Base-by-base conservation (phyloP, 1,140 invertebrate genomes). In the Yoshiicerus persimilis region DNA sequence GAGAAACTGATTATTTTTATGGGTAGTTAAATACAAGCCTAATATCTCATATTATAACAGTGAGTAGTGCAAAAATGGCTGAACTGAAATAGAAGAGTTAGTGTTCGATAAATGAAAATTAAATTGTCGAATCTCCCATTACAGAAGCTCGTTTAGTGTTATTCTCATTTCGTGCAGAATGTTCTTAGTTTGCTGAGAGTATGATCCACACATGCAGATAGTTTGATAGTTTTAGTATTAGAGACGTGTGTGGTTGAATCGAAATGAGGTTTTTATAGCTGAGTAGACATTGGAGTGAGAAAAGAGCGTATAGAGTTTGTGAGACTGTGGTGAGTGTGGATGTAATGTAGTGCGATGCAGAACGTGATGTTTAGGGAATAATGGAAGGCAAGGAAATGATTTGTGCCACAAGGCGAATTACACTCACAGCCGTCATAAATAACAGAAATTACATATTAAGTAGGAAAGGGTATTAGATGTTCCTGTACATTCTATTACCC, bases 401-500 rank as follows among this genome's bases (percentile, higher is more conserved):
- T 80, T 80, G 75, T 80, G 75, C 75, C 75, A 80, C 32, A 23
- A 80, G 75, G 75, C 30, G 34, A 80, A 80, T 80, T 80, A 36
- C 75, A 80, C 32, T 38, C 32, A n/a, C 75, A 80, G 75, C 75
- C 34, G 75, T 56, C 47, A 56, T 80, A 80, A 80, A 80, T 80
- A 80, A 80, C 75, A 80, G 75, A 80, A 80, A 80, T 80, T 80
- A 80, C 75, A 80, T 80, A 80, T 80, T 80, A 80, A 80, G 75
- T 80, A 80, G 75, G 13, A 36, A 80, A 80, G 75, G 75, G 75
- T 38, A 80, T 80, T 80, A 80, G 30, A 36, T 30, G 64, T 56
- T 56, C n/a, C 47, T 41, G 39, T 13, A 41, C 39, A 41, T 41
- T 41, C 1, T 41, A 41, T 27, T 66, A 23, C n/a, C 75, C 34